A percentile compares a stretch with the other conserved stretches of the same genome.
Conservation (phyloP, 1,140 invertebrate genomes). For the Musca domestica region DNA sequence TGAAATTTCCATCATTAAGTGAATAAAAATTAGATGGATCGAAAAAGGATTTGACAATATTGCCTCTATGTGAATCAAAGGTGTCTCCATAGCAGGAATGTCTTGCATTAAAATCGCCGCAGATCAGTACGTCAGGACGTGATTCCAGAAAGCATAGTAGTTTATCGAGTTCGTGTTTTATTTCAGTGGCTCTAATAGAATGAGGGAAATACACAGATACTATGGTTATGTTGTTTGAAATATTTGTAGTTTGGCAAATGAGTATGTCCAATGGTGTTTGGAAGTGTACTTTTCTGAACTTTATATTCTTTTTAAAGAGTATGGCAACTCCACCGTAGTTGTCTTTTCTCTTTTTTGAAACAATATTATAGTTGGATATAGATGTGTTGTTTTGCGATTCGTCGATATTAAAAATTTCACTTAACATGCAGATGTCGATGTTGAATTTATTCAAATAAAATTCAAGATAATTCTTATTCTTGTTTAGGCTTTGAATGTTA, state of each 20-base stretch:
- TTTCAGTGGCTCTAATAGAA: too few species aligned
- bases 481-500: not conserved
- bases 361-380: not conserved
- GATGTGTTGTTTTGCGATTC: not conserved
- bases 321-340: not conserved
- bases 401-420: not conserved
- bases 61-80: not conserved
- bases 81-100: not conserved
- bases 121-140: not conserved
- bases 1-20: not conserved
- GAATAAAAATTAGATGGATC: not conserved
- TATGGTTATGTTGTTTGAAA: not conserved
- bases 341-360: not conserved
- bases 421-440: not conserved
- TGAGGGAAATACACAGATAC: too few species aligned
- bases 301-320: not conserved
- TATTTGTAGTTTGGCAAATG: not conserved
- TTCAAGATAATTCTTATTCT: not conserved
- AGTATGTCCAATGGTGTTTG: not conserved
- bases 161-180: not conserved
- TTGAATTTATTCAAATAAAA: not conserved
- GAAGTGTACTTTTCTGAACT: not conserved
- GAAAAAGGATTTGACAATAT: not conserved
- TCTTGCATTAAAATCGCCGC: conserved; percentile 15
- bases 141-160: not conserved